These are phyloP conservation scores for Meloidogyne floridensis DNA, from an alignment of 1,140 invertebrate species.

Conservation along the genomic window DNA sequence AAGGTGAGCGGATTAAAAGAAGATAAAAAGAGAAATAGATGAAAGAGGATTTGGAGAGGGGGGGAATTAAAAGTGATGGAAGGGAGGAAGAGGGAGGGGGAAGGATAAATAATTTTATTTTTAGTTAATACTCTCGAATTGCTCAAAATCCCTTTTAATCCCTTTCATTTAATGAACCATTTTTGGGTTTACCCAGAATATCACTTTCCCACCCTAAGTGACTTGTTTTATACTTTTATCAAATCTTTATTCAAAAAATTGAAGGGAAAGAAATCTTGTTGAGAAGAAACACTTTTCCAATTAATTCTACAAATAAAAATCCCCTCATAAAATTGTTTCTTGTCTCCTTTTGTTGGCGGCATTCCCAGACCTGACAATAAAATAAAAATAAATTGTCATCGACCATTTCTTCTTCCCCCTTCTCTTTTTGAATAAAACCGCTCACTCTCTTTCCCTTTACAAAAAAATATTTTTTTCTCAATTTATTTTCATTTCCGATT, in stretches of 20 bases:
- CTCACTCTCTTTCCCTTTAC: background rate
- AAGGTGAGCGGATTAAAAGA: background rate
- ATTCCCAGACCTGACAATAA: background rate
- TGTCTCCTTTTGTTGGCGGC: background rate
- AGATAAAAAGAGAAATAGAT: background rate
- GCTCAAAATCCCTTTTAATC: background rate
- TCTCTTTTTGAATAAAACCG: background rate
- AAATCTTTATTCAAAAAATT: background rate
- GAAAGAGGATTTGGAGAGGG: background rate
- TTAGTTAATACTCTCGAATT: background rate
- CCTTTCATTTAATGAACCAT: background rate
- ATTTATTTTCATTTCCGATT: constrained; percentile 3
- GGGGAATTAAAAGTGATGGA: too few relatives aligned
- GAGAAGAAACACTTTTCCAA: background rate
- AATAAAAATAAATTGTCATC: background rate
- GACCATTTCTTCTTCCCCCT: background rate
- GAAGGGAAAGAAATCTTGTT: background rate
- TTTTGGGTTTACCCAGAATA: background rate
- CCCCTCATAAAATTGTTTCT: background rate
- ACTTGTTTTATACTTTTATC: too few relatives aligned
- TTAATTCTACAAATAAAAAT: background rate
- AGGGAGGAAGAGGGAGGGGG: background rate
- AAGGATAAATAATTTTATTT: background rate
- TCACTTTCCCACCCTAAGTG: background rate
- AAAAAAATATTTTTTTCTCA: background rate